phyloP scores from a whole-genome alignment of 2,113 vertebrate genomes.

The Paradoxurus hermaphroditus region DNA sequence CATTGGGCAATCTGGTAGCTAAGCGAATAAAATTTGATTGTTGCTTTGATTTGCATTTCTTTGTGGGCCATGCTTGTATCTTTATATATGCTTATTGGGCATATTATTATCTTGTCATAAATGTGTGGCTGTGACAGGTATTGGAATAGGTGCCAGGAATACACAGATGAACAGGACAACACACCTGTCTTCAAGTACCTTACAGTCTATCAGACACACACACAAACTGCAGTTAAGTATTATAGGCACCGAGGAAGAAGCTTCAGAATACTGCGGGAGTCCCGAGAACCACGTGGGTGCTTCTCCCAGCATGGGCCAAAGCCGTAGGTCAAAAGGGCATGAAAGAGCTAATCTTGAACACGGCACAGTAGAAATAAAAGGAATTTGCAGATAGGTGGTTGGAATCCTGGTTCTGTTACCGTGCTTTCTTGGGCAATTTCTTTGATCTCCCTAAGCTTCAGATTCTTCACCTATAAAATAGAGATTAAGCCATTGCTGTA shows the following conservation, averaged over 20 bases:
- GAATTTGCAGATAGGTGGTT: background rate
- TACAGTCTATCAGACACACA: background rate
- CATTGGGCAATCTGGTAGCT: background rate
- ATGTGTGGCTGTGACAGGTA: background rate
- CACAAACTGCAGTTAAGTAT: background rate
- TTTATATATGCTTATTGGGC: background rate
- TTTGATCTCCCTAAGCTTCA: background rate
- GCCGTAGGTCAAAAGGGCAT: background rate
- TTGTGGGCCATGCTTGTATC: background rate
- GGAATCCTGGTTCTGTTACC: background rate
- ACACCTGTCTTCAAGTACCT: background rate
- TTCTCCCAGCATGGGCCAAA: background rate
- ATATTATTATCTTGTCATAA: background rate
- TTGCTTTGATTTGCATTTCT: constrained; percentile 4
- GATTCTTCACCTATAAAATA: background rate
- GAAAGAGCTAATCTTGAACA: background rate
- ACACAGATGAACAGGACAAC: background rate
- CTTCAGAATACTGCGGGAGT: background rate
- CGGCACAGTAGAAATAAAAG: background rate
- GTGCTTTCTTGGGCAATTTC: background rate
- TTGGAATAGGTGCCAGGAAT: background rate
- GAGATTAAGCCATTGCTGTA: background rate
- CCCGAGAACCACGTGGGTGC: background rate
- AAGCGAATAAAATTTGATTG: background rate
- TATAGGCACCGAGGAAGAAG: background rate